These are phyloP conservation scores for Papilio aristodemus DNA, from an alignment of 1,140 invertebrate species.

Conservation along the genomic window DNA sequence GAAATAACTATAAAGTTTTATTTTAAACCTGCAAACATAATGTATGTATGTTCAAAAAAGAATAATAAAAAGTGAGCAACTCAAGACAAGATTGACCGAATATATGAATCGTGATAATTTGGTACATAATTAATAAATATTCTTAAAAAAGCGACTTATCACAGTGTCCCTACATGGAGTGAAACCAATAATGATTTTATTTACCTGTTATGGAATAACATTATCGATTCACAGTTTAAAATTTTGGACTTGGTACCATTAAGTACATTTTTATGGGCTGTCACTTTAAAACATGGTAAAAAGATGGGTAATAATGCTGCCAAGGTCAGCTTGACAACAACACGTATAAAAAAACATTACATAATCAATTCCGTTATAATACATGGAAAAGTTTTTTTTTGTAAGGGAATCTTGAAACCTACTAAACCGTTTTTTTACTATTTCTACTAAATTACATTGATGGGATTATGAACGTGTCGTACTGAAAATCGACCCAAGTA, in stretches of 20 bases:
- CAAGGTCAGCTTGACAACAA: not conserved
- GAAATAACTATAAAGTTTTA: no score
- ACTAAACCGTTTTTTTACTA: no score
- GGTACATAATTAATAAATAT: not conserved
- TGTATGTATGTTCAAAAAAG: no score
- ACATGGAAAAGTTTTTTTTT: no score
- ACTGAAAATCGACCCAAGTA: no score
- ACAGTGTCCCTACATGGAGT: not conserved
- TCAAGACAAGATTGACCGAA: not conserved
- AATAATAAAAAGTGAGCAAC: not conserved
- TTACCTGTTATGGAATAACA: constrained; percentile 5
- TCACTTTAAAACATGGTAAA: constrained; percentile 11
- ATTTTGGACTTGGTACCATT: not conserved
- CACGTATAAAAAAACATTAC: not conserved
- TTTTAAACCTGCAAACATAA: no score
- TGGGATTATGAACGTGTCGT: no score
- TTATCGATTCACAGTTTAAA: constrained; percentile 1
- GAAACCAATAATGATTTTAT: constrained; percentile 18
- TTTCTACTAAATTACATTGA: no score
- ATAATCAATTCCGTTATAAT: no score
- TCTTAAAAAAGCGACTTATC: constrained; percentile 12
- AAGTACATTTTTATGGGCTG: not conserved
- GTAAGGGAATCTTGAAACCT: no score
- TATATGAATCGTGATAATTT: not conserved
- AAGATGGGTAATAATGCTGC: not conserved